Percentiles rank a stretch among this genome's conserved stretches.
Conservation (phyloP, 2,888 invertebrate species). For the Suillia variegata region DNA sequence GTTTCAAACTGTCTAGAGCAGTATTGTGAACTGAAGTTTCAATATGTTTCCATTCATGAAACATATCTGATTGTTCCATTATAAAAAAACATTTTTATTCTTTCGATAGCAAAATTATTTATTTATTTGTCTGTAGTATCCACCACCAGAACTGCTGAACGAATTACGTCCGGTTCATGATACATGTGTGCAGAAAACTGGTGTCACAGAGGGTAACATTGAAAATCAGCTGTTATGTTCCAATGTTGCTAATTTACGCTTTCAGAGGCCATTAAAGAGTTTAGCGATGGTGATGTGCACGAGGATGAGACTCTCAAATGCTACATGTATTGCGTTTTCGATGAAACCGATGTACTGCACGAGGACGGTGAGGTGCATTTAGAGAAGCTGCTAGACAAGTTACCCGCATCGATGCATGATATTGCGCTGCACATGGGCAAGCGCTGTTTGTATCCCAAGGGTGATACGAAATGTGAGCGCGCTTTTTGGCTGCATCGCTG, state of each 20-base stretch:
- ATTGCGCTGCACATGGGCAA: slow-evolving; percentile 46
- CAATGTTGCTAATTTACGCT: too few species aligned
- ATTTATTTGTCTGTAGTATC: slow-evolving; percentile 40
- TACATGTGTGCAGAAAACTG: slow-evolving; percentile 39
- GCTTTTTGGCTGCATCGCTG: slow-evolving; percentile 53
- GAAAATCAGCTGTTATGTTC: too few species aligned
- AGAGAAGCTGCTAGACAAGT: slow-evolving; percentile 38
- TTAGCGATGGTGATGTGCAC: slow-evolving; percentile 50
- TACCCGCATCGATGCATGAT: slow-evolving; percentile 42
- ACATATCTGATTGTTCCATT: too few species aligned
- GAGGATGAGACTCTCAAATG: slow-evolving; percentile 48
- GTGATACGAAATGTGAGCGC: slow-evolving; percentile 47
- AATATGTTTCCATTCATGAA: too few species aligned
- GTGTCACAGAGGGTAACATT: slow-evolving; percentile 40
- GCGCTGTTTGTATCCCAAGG: slow-evolving; percentile 41
- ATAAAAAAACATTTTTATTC: too few species aligned
- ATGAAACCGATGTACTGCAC: slow-evolving; percentile 41
- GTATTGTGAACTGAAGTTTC: too few species aligned
- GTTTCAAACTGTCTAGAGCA: too few species aligned
- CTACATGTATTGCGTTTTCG: slow-evolving; percentile 48
- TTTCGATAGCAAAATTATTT: too few species aligned
- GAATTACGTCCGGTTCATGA: slow-evolving; percentile 37
- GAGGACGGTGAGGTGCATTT: slow-evolving; percentile 46
- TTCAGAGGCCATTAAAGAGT: slow-evolving; percentile 47
- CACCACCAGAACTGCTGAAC: slow-evolving; percentile 39